phyloP scores from a whole-genome alignment of 2,113 vertebrate species.

The Baryphthengus martii region DNA sequence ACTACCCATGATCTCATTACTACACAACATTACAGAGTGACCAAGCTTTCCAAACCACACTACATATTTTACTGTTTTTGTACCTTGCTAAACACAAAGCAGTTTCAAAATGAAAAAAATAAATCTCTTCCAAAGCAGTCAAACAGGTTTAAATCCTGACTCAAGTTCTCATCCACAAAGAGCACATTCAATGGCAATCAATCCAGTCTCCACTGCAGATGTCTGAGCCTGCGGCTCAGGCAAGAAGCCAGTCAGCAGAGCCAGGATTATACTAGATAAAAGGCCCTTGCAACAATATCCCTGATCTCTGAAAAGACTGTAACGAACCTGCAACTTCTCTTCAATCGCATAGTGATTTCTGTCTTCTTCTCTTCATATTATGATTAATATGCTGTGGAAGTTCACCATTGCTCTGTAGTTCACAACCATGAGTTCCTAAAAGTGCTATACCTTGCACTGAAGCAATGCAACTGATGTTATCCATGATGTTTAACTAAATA shows the following conservation, averaged over 20 bases:
- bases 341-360: background rate
- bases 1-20: background rate
- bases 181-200: constrained; percentile 8
- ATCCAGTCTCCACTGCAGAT: background rate
- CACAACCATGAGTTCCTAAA: background rate
- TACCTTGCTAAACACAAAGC: background rate
- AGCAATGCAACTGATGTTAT: background rate
- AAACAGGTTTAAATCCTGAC: background rate
- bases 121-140: background rate
- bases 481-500: background rate
- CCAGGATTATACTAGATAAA: background rate
- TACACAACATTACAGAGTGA: background rate
- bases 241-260: background rate
- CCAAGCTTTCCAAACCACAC: background rate
- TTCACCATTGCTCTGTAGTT: background rate
- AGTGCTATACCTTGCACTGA: background rate
- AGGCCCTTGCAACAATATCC: background rate
- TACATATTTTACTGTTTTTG: background rate
- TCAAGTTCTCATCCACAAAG: background rate
- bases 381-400: background rate
- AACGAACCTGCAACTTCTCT: background rate
- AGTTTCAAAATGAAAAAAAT: background rate
- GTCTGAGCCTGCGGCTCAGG: background rate
- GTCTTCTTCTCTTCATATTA: background rate
- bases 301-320: background rate